A percentile compares a stretch with the other conserved stretches of the same genome.
These are phyloP conservation scores for Crypturellus undulatus DNA, from an alignment of 2,113 vertebrate genomes.

Conservation along the genomic window DNA sequence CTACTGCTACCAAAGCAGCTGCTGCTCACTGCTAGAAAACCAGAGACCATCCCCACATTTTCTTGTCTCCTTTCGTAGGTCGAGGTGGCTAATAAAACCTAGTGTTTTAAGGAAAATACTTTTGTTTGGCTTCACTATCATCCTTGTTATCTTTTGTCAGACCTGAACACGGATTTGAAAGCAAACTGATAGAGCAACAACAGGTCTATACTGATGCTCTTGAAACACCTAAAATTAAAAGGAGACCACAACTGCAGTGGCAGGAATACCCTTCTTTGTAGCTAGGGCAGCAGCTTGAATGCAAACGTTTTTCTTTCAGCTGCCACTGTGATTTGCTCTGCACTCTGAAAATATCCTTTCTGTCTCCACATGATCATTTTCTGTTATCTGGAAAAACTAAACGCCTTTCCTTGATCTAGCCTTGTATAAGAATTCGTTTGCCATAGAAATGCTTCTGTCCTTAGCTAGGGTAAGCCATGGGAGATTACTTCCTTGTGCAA, in stretches of 20 bases:
- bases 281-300: background rate
- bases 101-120: background rate
- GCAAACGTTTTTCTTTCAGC: background rate
- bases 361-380: background rate
- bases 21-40: constrained; percentile 56
- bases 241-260: background rate
- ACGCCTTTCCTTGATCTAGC: background rate
- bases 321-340: background rate
- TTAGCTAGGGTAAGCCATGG: background rate
- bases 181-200: background rate
- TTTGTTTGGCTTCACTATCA: background rate
- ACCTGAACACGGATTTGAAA: background rate
- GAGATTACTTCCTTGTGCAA: background rate
- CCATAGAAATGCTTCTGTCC: background rate
- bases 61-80: background rate
- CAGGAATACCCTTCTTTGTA: background rate
- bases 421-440: background rate
- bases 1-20: constrained; percentile 77
- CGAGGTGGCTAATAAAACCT: background rate
- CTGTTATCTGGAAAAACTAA: background rate
- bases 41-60: constrained; percentile 43
- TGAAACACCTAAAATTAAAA: background rate
- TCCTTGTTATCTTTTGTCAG: background rate
- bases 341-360: background rate
- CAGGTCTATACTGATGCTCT: background rate